Evolutionary conservation across 2,113 vertebrate species (phyloP).

Genomic region (Panthera tigris): DNA sequence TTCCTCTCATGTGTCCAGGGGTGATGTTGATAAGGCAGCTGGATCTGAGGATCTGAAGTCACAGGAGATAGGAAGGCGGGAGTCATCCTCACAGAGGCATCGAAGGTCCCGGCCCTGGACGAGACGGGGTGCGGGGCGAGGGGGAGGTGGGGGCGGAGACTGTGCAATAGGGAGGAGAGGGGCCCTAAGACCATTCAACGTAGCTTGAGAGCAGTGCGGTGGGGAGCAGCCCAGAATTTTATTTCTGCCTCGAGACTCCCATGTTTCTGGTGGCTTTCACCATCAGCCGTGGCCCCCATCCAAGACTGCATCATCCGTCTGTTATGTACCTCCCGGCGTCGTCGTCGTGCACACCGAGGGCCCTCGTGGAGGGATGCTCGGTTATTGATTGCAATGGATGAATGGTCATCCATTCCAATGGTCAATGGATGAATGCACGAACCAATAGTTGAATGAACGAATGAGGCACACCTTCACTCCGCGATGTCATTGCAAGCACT

Average conservation of each 20-base stretch:
- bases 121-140: accelerated
- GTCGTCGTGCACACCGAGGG: accelerated
- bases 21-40: not conserved
- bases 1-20: not conserved
- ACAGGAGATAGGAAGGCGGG: not conserved
- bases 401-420: too few relatives aligned
- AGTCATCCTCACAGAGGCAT: not conserved
- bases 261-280: not conserved
- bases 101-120: accelerated
- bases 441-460: not conserved
- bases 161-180: accelerated
- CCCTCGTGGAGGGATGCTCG: accelerated
- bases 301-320: accelerated
- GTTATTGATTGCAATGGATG: not conserved
- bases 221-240: accelerated
- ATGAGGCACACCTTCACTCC: not conserved
- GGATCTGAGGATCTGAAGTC: not conserved
- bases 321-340: not conserved
- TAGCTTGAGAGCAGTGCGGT: accelerated
- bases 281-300: not conserved
- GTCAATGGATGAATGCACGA: not conserved
- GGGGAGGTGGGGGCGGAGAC: too few relatives aligned
- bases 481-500: accelerated
- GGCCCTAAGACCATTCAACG: accelerated
- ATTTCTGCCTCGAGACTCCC: not conserved